These are phyloP conservation scores for Sebastolobus alascanus DNA, from an alignment of 2,797 vertebrate species.

Conservation along the genomic window DNA sequence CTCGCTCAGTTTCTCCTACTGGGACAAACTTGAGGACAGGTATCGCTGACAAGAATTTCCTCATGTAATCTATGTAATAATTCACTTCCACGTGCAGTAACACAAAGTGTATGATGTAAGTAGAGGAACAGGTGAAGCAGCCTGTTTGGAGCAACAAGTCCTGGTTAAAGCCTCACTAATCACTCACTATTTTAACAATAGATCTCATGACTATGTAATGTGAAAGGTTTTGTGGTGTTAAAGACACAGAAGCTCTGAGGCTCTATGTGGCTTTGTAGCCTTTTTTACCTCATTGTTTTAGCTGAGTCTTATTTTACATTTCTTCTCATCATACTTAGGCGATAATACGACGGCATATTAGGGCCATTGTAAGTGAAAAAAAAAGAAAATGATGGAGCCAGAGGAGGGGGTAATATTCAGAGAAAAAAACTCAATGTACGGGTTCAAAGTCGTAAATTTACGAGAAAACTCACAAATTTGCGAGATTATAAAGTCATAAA, in stretches of 20 bases:
- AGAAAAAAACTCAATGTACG: no score
- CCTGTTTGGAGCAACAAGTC: background rate
- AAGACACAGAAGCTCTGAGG: background rate
- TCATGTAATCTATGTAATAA: conserved; percentile 18
- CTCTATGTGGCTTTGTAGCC: no score
- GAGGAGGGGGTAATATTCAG: no score
- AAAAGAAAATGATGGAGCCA: rapidly evolving
- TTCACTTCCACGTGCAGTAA: conserved; percentile 3
- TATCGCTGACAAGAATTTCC: conserved; percentile 23
- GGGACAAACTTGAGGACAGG: conserved; percentile 27
- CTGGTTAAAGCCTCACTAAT: background rate
- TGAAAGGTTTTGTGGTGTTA: background rate
- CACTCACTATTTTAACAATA: background rate
- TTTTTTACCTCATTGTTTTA: no score
- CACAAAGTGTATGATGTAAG: background rate
- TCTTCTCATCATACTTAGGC: no score
- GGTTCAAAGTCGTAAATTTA: no score
- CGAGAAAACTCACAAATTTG: no score
- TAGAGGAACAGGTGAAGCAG: conserved; percentile 2
- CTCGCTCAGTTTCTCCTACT: conserved; percentile 26
- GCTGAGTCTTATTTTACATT: no score
- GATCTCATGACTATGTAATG: background rate
- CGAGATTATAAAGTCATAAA: no score
- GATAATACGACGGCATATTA: no score
- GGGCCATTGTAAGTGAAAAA: no score